phyloP scores from a whole-genome alignment of 2,113 vertebrate genomes.

The Notechis scutatus region DNA sequence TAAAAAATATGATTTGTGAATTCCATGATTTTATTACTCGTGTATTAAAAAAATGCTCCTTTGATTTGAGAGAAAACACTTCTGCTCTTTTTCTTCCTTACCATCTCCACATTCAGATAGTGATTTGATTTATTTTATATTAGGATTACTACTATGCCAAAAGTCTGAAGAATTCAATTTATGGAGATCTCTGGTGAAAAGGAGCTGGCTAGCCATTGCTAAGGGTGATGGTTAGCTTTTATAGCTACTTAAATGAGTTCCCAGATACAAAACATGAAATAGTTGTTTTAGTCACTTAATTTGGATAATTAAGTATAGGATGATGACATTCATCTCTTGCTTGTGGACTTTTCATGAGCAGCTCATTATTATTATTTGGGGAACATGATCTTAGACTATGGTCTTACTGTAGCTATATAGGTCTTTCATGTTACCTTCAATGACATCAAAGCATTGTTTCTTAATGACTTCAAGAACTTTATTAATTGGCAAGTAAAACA shows the following conservation, averaged over 20 bases:
- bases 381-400: background rate
- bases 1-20: conserved; percentile 57
- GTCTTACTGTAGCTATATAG: background rate
- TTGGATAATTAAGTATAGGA: background rate
- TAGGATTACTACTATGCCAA: background rate
- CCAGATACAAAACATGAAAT: background rate
- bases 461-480: background rate
- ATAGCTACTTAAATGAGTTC: background rate
- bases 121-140: background rate
- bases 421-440: background rate
- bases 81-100: conserved; percentile 5
- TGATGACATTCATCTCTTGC: background rate
- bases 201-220: background rate
- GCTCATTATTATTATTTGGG: background rate
- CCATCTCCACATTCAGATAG: background rate
- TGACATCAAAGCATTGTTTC: background rate
- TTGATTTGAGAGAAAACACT: conserved; percentile 34
- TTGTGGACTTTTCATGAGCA: background rate
- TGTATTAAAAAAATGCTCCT: conserved; percentile 2
- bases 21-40: conserved; percentile 12
- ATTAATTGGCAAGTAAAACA: background rate
- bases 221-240: background rate
- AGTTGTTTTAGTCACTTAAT: background rate
- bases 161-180: background rate
- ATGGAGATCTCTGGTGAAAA: background rate